Conservation (phyloP, 1,140 invertebrate species). For the Andricus grossulariae region DNA sequence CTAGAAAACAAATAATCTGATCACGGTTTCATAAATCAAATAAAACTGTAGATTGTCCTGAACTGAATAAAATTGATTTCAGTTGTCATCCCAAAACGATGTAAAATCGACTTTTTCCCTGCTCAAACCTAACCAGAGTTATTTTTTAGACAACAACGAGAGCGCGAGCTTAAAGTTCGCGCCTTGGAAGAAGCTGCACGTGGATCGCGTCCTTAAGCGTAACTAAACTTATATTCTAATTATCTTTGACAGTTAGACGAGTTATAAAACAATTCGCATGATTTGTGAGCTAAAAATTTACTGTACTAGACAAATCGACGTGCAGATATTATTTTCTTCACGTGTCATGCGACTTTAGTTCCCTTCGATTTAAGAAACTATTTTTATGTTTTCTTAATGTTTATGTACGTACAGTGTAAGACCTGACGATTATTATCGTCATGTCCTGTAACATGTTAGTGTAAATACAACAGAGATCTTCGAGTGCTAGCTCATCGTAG, state of each 20-base stretch:
- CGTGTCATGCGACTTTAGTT: slow-evolving; percentile 51
- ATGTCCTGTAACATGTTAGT: slow-evolving; percentile 52
- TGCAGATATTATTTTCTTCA: slow-evolving; percentile 47
- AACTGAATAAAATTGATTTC: too few relatives aligned
- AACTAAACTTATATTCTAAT: slow-evolving; percentile 48
- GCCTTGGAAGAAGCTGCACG: slow-evolving; percentile 90
- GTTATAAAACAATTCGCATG: slow-evolving; percentile 34
- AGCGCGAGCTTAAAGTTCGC: slow-evolving; percentile 89
- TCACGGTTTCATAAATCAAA: too few relatives aligned
- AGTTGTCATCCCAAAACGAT: too few relatives aligned
- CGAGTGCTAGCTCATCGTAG: slow-evolving; percentile 40
- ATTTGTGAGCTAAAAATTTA: slow-evolving; percentile 1
- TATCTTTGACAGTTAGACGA: slow-evolving; percentile 56
- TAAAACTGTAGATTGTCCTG: too few relatives aligned
- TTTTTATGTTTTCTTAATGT: slow-evolving; percentile 33
- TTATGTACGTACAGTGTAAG: slow-evolving; percentile 40
- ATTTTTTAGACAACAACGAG: slow-evolving; percentile 84
- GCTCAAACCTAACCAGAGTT: slow-evolving; percentile 55
- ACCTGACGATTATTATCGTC: slow-evolving; percentile 40
- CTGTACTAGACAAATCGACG: slow-evolving; percentile 38
- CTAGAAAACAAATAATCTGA: too few relatives aligned
- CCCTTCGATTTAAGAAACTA: slow-evolving; percentile 42
- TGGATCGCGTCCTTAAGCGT: slow-evolving; percentile 81
- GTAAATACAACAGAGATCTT: slow-evolving; percentile 57
- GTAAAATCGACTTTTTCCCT: too few relatives aligned